Base-by-base conservation (phyloP, 2,113 vertebrate species). In the Neofelis nebulosa region DNA sequence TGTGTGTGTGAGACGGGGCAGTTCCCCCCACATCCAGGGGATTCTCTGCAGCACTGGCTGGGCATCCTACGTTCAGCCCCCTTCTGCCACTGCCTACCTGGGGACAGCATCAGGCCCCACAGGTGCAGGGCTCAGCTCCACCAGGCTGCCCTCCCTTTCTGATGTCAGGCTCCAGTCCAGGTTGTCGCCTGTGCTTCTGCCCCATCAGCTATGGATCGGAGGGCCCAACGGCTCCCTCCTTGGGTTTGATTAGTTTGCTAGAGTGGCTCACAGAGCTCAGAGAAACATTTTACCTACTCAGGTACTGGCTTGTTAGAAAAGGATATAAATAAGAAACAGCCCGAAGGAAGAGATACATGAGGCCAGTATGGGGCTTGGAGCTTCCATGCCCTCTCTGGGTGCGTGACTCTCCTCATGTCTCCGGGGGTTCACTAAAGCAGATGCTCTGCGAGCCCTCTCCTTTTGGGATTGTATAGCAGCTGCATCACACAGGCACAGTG, bases 321-420 rank as follows among this genome's bases (percentile, higher is more conserved):
- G 61, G 38, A 33, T 65, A 21, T 1, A 66, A 66, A 27, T 65
- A 7, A 65, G 76, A 41, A 65, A 41, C 16, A 65, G 25, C 57
- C 36, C 63, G 11, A 13, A 45, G 3, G 61, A 41, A 84, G 16
- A 84, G 82, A 19, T 31, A 12, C 29, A 23, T 19, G 33, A 33
- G 38, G 18, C 16, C 23, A 41, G 25, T 63, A 7, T 29, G 55
- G 25, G 25, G 57, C 36, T 27, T 5, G 55, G 23, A 63, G 38
- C 10, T 45, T 33, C 29, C 82, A 13, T 12, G 18, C 10, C 9
- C 63, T n/a, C 19, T 50, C 63, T 12, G 66, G 41, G 19, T 16
- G 4, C 6, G 21, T 2, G 2, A 5, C 41, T n/a, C 31, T 48
- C 29, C 7, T 7, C 7, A 1, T 14, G 48, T 45, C 38, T 65